Percentiles rank a stretch among this genome's conserved stretches.
These are phyloP conservation scores for Spea hammondii DNA, from an alignment of 2,797 vertebrate species.

Conservation along the genomic window DNA sequence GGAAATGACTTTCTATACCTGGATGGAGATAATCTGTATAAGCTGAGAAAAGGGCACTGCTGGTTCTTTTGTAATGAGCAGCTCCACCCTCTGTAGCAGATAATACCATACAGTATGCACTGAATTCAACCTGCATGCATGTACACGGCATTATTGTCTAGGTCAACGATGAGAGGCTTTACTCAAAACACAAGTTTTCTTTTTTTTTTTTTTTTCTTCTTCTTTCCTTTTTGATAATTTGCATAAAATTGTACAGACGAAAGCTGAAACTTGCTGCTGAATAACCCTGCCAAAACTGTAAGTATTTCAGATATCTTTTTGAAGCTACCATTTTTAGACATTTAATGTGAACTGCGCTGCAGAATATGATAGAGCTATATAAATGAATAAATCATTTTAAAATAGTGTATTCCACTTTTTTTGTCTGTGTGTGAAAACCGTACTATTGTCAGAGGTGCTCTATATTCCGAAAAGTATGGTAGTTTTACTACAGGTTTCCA, in stretches of 20 bases:
- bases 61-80: constrained; percentile 35
- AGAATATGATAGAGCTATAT: no score
- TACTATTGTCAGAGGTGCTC: no score
- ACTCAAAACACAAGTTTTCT: neutral
- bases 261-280: neutral
- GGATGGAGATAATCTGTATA: constrained; percentile 53
- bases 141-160: neutral
- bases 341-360: no score
- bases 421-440: no score
- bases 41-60: constrained; percentile 47
- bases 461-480: no score
- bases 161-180: neutral
- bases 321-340: no score
- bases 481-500: no score
- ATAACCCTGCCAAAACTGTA: constrained; percentile 1
- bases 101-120: constrained; percentile 37
- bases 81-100: constrained; percentile 33
- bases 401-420: no score
- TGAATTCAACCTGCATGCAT: constrained; percentile 35
- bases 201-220: neutral
- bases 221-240: neutral
- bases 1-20: constrained; percentile 52
- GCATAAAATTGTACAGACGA: constrained; percentile 7
- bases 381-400: no score
- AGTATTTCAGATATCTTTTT: constrained; percentile 14